Evolutionary conservation across 2,797 vertebrate genomes (phyloP).

Genomic region (Peromyscus nudipes): DNA sequence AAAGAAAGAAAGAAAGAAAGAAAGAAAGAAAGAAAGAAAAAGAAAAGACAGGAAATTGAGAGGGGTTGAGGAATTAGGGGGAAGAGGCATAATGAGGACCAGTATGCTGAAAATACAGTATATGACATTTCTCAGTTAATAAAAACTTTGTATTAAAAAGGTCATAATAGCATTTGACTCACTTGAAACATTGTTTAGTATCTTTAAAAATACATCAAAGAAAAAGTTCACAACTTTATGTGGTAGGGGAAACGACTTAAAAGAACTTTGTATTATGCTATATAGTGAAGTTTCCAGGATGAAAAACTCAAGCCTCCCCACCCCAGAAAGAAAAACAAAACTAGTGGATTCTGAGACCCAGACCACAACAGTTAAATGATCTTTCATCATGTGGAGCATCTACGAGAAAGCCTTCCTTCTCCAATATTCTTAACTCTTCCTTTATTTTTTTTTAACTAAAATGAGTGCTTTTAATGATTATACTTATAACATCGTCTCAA

Average conservation of each 20-base stretch:
- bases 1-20: background rate
- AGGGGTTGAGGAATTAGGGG: background rate
- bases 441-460: background rate
- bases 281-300: background rate
- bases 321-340: background rate
- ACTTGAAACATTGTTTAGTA: background rate
- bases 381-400: background rate
- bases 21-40: background rate
- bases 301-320: background rate
- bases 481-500: background rate
- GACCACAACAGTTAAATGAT: background rate
- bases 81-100: background rate
- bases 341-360: background rate
- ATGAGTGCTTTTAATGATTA: background rate
- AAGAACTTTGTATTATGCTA: background rate
- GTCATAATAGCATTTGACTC: background rate
- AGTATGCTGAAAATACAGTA: background rate
- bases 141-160: background rate
- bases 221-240: background rate
- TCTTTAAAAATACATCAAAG: constrained; percentile 17
- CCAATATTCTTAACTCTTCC: background rate
- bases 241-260: background rate
- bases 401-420: background rate
- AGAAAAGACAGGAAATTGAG: background rate
- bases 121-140: background rate